Base-by-base conservation (phyloP, 2,113 vertebrate species). In the Xenopus laevis region DNA sequence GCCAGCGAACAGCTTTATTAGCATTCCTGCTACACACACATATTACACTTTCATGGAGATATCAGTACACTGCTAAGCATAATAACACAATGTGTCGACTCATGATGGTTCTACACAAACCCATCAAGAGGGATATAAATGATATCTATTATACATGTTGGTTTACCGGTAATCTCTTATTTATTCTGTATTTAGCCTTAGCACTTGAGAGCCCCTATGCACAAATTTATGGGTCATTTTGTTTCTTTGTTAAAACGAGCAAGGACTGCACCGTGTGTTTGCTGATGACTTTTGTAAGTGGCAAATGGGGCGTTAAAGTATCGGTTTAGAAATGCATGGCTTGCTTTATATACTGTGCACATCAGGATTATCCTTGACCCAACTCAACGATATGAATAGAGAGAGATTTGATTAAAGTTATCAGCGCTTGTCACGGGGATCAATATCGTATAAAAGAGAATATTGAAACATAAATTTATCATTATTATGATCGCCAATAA, bases 381-480 rank as follows among this genome's bases (percentile, higher is more conserved):
- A 55, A 27, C n/a, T 69, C 16, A 33, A 57, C 47, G 16, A 69
- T 53, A 76, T 69, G 66, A 63, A 18, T 57, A 52, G 47, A 55
- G 63, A 10, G 15, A 27, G 17, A 45, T 70, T 62, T 77, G 74
- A 70, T 77, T 62, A 70, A 76, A 70, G 47, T 17, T 53, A 70
- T 70, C 66, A 79, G 79, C 79, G 55, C 80, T 81, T 81, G 81
- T 81, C 83, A 76, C 73, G 74, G 72, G 81, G 82, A 88, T 88
- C 86, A 83, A 89, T 89, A 87, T 63, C 46, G 78, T 57, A 66
- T 83, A 81, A 85, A 87, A 85, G 83, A 83, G 86, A 89, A 86
- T 87, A 89, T 89, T 85, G 86, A 87, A 83, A 84, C 83, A 87
- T 88, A 88, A 88, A 88, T 89, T 89, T 87, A 83, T 89, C 87